phyloP scores from a whole-genome alignment of 2,888 invertebrate genomes.

The Zygothrica quintamaculata region DNA sequence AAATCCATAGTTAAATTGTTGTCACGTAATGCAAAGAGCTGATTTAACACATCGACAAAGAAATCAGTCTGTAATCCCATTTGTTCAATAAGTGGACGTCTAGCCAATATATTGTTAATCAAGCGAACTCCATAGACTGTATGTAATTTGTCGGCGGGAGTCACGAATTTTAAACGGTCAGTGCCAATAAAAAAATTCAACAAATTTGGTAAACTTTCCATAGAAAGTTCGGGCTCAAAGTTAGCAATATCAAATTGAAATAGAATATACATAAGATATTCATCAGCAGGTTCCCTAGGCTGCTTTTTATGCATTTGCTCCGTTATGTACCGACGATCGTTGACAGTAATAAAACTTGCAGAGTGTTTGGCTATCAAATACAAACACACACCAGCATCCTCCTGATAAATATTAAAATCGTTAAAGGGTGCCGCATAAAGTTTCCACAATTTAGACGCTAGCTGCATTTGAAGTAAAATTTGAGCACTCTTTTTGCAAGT shows the following conservation, averaged over 20 bases:
- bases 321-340: constrained; percentile 62
- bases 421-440: constrained; percentile 54
- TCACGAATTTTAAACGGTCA: too few relatives aligned
- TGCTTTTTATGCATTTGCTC: constrained; percentile 64
- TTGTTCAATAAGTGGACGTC: constrained; percentile 7
- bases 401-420: constrained; percentile 48
- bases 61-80: constrained; percentile 5
- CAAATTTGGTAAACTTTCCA: constrained; percentile 26
- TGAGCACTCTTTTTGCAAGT: constrained; percentile 73
- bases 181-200: constrained; percentile 42
- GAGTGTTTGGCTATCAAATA: constrained; percentile 63
- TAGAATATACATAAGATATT: constrained; percentile 76
- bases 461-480: constrained; percentile 77
- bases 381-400: constrained; percentile 77
- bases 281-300: constrained; percentile 56
- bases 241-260: constrained; percentile 55
- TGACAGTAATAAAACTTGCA: constrained; percentile 35
- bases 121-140: constrained; percentile 70
- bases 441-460: constrained; percentile 77
- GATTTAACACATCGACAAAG: constrained; percentile 63
- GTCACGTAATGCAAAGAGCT: constrained; percentile 64
- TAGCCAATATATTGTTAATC: constrained; percentile 68
- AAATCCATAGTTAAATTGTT: constrained; percentile 51
- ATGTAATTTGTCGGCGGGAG: constrained; percentile 42
- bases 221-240: constrained; percentile 8